These are phyloP conservation scores for Metridium senile DNA, from an alignment of 92 coral and sea anemone genomes.

Conservation along the genomic window DNA sequence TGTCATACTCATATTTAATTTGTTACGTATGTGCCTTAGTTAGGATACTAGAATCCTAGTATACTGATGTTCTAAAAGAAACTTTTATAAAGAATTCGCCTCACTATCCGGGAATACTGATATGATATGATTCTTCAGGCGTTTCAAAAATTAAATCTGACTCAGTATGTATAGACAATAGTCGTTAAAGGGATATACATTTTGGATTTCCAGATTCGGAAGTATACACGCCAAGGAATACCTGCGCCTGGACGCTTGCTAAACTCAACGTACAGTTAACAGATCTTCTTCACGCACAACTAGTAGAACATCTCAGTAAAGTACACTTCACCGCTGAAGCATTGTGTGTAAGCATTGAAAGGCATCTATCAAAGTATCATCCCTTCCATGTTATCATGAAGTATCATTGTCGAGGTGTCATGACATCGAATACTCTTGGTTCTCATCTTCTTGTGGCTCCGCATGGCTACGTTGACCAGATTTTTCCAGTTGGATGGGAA, in stretches of 20 bases:
- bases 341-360: conserved; percentile 56
- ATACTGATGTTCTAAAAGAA: too few species aligned
- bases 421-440: conserved; percentile 56
- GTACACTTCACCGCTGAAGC: conserved; percentile 54
- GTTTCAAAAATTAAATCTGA: too few species aligned
- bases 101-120: too few species aligned
- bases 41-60: too few species aligned
- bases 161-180: too few species aligned
- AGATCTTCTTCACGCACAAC: conserved; percentile 48
- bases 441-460: conserved; percentile 60
- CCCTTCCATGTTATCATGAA: conserved; percentile 59
- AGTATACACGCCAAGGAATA: conserved; percentile 64
- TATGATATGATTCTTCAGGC: too few species aligned
- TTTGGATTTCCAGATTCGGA: conserved; percentile 51
- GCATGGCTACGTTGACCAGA: conserved; percentile 56
- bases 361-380: conserved; percentile 53
- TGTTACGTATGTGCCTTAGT: too few species aligned
- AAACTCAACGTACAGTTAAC: conserved; percentile 67
- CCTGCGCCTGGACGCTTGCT: conserved; percentile 64
- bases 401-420: conserved; percentile 74
- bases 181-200: neutral
- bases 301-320: conserved; percentile 76
- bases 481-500: conserved; percentile 68
- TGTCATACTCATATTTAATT: too few species aligned
- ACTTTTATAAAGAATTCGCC: too few species aligned